A percentile compares a stretch with the other conserved stretches of the same genome.
These are phyloP conservation scores for Hyperoplus lanceolatus DNA, from an alignment of 2,797 vertebrate species.

Conservation along the genomic window DNA sequence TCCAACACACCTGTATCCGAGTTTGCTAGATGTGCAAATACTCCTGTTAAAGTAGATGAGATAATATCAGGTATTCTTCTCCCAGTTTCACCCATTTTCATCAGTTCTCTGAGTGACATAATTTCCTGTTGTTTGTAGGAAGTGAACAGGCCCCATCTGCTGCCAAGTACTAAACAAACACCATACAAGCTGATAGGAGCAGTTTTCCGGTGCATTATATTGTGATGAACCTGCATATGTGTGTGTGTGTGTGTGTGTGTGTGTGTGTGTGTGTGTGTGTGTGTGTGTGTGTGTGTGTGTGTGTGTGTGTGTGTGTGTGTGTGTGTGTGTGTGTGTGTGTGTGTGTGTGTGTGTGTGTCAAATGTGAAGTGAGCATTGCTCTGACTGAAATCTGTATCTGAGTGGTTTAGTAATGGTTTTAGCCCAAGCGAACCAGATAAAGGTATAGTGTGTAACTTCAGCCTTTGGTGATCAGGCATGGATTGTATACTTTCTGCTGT, in stretches of 20 bases:
- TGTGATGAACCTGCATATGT: constrained; percentile 16
- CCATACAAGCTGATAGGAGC: constrained; percentile 40
- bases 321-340: too few relatives aligned
- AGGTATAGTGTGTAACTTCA: too few relatives aligned
- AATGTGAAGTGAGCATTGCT: constrained; percentile 2
- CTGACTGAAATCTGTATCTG: background rate
- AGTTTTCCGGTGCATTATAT: constrained; percentile 2
- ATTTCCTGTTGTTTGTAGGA: constrained; percentile 45
- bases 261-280: too few relatives aligned
- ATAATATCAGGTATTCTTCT: too few relatives aligned
- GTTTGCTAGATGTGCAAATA: too few relatives aligned
- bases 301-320: too few relatives aligned
- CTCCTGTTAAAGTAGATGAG: too few relatives aligned
- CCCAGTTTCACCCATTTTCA: background rate
- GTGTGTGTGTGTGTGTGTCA: background rate
- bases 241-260: constrained; percentile 1
- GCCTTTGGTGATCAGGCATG: too few relatives aligned
- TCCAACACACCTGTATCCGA: too few relatives aligned
- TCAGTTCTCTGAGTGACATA: background rate
- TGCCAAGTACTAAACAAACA: constrained; percentile 38
- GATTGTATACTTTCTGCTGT: too few relatives aligned
- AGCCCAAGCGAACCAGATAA: constrained; percentile 7
- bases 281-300: background rate
- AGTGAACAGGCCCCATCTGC: constrained; percentile 35
- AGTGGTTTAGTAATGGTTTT: background rate